phyloP scores from a whole-genome alignment of 2,113 vertebrate species.

The Tenrec ecaudatus region DNA sequence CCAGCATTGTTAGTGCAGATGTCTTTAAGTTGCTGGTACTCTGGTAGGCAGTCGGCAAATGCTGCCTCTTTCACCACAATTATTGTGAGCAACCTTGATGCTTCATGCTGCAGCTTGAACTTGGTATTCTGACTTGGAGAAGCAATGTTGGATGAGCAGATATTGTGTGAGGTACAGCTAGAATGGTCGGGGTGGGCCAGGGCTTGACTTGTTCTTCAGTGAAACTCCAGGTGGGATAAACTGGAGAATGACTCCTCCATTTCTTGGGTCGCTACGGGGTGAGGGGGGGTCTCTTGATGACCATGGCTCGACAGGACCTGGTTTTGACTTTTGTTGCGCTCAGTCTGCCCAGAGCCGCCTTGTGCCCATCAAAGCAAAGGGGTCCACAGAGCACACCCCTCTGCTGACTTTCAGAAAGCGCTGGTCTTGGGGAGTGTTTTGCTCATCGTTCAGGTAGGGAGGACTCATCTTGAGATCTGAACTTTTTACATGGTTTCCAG shows the following conservation, averaged over 20 bases:
- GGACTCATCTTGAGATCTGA: background rate
- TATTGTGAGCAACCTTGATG: background rate
- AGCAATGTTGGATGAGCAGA: background rate
- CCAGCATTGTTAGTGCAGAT: too few species aligned
- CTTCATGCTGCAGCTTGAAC: background rate
- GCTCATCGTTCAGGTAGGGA: background rate
- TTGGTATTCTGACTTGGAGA: background rate
- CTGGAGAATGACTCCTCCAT: background rate
- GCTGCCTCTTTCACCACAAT: background rate
- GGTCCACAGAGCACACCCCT: background rate
- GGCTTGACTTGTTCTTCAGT: background rate
- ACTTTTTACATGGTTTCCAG: background rate
- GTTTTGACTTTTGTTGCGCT: background rate
- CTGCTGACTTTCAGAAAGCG: background rate
- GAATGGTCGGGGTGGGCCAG: background rate
- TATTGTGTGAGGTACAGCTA: background rate
- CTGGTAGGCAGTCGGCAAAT: fast-evolving
- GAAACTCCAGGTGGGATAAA: background rate
- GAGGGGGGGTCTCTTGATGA: background rate
- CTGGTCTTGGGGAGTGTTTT: background rate
- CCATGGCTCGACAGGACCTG: too few species aligned
- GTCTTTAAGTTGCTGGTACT: background rate
- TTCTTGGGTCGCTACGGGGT: background rate
- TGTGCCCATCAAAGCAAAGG: background rate
- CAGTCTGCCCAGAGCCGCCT: background rate